Evolutionary conservation across 2,888 invertebrate genomes (phyloP).

Genomic region (Corbicula japonica): DNA sequence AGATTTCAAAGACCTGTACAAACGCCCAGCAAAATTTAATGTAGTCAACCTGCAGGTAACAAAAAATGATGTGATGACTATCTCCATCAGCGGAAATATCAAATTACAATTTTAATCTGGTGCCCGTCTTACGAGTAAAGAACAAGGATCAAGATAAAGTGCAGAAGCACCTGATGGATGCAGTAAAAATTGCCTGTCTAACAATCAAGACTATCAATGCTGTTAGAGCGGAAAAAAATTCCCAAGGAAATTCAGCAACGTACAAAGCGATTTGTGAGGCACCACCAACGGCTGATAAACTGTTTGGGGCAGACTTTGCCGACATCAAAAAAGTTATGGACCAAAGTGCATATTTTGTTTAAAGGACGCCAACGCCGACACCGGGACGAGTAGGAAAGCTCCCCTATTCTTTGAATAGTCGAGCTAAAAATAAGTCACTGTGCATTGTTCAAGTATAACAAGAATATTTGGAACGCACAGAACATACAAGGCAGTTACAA

Average conservation of each 20-base stretch:
- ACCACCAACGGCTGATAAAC: neutral
- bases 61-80: neutral
- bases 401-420: too few relatives aligned
- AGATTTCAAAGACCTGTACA: neutral
- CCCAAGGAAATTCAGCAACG: neutral
- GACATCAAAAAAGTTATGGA: neutral
- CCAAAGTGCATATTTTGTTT: too few relatives aligned
- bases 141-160: neutral
- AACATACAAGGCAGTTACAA: too few relatives aligned
- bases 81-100: neutral
- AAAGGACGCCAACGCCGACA: neutral
- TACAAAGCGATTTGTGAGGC: neutral
- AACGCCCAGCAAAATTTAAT: neutral
- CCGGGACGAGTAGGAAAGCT: too few relatives aligned
- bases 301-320: neutral
- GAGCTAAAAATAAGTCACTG: too few relatives aligned
- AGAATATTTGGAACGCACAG: too few relatives aligned
- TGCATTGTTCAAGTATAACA: too few relatives aligned
- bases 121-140: neutral
- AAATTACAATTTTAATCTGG: neutral
- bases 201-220: neutral
- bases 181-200: conserved; percentile 5
- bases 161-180: neutral
- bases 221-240: neutral
- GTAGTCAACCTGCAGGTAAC: too few relatives aligned